phyloP scores from a whole-genome alignment of 2,797 vertebrate species.

The Heteromormyrus szaboi region DNA sequence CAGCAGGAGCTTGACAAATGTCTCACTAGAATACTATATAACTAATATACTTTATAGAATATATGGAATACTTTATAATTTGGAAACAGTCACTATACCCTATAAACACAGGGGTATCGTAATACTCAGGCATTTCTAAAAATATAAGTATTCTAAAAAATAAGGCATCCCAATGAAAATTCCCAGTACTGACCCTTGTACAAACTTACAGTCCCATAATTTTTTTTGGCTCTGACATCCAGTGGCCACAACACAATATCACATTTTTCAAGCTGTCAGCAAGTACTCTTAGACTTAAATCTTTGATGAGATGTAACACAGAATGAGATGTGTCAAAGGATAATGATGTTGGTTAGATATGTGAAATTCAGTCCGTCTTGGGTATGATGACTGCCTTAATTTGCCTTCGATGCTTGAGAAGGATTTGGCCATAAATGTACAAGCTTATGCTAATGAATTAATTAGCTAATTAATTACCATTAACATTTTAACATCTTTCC shows the following conservation, averaged over 20 bases:
- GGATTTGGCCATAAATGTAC: background rate
- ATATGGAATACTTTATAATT: background rate
- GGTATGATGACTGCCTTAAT: background rate
- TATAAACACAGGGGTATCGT: background rate
- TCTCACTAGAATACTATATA: background rate
- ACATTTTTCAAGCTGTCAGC: background rate
- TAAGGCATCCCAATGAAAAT: constrained; percentile 7
- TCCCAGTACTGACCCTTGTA: background rate
- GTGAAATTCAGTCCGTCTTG: background rate
- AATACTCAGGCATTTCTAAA: background rate
- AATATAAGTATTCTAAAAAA: background rate
- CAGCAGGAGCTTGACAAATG: background rate
- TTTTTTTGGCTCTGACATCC: background rate
- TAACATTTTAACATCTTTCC: background rate
- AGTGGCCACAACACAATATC: background rate
- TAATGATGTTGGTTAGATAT: background rate
- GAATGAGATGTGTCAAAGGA: background rate
- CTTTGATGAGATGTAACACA: background rate
- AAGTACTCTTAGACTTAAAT: background rate
- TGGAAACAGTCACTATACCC: background rate
- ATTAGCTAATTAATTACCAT: background rate
- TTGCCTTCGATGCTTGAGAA: background rate
- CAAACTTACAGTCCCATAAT: background rate
- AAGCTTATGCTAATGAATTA: background rate
- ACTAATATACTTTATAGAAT: background rate